These are phyloP conservation scores for Sebastes goodei DNA, from an alignment of 2,797 vertebrate species.

Conservation along the genomic window DNA sequence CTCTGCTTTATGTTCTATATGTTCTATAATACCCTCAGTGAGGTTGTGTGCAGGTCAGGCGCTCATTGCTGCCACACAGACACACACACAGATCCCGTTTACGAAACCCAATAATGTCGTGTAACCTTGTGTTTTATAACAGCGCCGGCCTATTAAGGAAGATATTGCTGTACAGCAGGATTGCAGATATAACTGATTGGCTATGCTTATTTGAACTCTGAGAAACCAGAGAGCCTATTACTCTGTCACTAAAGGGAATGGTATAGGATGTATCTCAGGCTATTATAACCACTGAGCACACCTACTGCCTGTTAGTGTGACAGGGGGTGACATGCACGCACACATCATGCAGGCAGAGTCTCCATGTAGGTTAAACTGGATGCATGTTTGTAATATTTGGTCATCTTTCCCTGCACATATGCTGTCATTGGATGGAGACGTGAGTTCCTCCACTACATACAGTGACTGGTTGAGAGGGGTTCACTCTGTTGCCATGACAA, in stretches of 20 bases:
- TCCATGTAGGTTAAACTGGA: background rate
- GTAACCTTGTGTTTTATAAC: constrained; percentile 69
- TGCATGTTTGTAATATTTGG: constrained; percentile 5
- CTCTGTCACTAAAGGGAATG: constrained; percentile 5
- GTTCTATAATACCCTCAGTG: background rate
- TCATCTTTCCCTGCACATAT: background rate
- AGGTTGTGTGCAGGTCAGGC: constrained; percentile 63
- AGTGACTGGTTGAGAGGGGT: constrained; percentile 28
- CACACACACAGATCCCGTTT: constrained; percentile 21
- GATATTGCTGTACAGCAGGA: constrained; percentile 26
- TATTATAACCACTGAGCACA: background rate
- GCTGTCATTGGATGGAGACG: background rate
- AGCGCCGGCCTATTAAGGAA: constrained; percentile 50
- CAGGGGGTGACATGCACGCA: background rate
- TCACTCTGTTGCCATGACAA: constrained; percentile 77
- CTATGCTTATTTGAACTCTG: constrained; percentile 39
- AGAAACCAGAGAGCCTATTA: constrained; percentile 19
- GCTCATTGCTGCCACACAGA: constrained; percentile 17
- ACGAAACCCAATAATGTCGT: constrained; percentile 40
- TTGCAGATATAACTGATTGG: constrained; percentile 48
- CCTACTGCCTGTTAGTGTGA: background rate
- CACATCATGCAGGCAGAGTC: background rate
- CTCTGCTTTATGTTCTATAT: constrained; percentile 23
- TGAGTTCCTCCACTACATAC: constrained; percentile 25
- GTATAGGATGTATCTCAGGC: constrained; percentile 8